phyloP scores from a whole-genome alignment of 2,888 invertebrate genomes.

The Lomographa bimaculata region DNA sequence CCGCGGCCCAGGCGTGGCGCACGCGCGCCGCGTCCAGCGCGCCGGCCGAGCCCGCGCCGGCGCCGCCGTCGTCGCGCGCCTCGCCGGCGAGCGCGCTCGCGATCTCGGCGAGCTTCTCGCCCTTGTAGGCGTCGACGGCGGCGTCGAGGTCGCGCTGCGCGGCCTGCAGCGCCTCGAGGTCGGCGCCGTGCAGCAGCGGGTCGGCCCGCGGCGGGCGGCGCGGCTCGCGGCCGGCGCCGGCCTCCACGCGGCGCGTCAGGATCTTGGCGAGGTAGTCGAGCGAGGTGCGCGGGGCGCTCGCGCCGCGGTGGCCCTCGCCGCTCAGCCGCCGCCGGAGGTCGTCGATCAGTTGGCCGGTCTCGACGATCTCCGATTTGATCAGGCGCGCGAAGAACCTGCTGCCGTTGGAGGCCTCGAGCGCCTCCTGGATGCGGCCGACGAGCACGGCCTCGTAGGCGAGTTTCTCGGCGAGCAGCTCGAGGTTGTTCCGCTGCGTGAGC shows the following conservation, averaged over 20 bases:
- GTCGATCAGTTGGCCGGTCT: slow-evolving; percentile 90
- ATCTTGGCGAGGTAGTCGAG: slow-evolving; percentile 90
- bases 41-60: slow-evolving; percentile 71
- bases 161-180: slow-evolving; percentile 76
- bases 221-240: slow-evolving; percentile 55
- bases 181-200: slow-evolving; percentile 69
- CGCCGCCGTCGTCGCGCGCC: slow-evolving; percentile 84
- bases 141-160: slow-evolving; percentile 85
- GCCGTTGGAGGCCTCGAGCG: slow-evolving; percentile 83
- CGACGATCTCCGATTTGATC: slow-evolving; percentile 87
- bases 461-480: slow-evolving; percentile 90
- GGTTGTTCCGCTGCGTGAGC: slow-evolving; percentile 86
- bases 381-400: slow-evolving; percentile 84
- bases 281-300: slow-evolving; percentile 65
- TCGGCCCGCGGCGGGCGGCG: slow-evolving; percentile 56
- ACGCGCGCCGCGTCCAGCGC: slow-evolving; percentile 82
- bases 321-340: slow-evolving; percentile 87
- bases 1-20: slow-evolving; percentile 89
- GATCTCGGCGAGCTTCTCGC: slow-evolving; percentile 86
- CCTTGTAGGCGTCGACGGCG: slow-evolving; percentile 86
- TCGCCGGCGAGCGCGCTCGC: slow-evolving; percentile 88
- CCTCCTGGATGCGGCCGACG: slow-evolving; percentile 87
- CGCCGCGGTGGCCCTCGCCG: slow-evolving; percentile 75
- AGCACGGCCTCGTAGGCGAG: slow-evolving; percentile 91
- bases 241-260: slow-evolving; percentile 87